Evolutionary conservation across 2,888 invertebrate species (phyloP), one percentile per base, ranked within the genome.

Genomic region (Drosophila pseudotakahashii): DNA sequence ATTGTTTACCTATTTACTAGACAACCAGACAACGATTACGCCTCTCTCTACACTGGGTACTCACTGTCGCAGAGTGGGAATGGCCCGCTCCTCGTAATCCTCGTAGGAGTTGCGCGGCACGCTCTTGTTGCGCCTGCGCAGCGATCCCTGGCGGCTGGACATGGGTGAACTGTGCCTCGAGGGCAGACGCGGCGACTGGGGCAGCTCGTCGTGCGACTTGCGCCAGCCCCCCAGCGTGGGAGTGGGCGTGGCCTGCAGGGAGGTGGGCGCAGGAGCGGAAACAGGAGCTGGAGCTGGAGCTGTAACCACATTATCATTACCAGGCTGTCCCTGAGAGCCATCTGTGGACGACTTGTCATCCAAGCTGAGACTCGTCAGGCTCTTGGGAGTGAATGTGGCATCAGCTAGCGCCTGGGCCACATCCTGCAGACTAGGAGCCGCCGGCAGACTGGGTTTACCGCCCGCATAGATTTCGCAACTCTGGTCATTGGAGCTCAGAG

Each of bases 21-120:
- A 48, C 48, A 48, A 32, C 48, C 7, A 48, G 16, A 48, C 52
- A 48, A 19, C 39, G 48, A 39, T 7, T 39, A 39, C 13, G 37
- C 37, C 16, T 16, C 48, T 32, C 30, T 44, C 63, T 64, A 53
- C 53, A 19, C 52, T 44, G 14, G 36, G 26, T 48, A 90, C 95
- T 94, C 93, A 97, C 97, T 97, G 97, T 91, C 97, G 94, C 55
- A 97, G 92, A 39, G 97, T 96, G 9, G 97, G 97, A 68, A 98
- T 93, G 0, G 96, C 94, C 61, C 97, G 93, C 81, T 98, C 97
- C 89, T 98, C 98, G 81, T 97, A 97, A 77, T 96, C 96, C 90
- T 97, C 97, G 84, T 96, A 97, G 4, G 96, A 96, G 13, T 95
- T 94, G 14, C 94, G 92, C 3, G 93, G 92, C 2, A 95, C 95